Evolutionary conservation across 2,113 vertebrate species (phyloP), one percentile per base, ranked within the genome.

Genomic region (Myrmecobius fasciatus): DNA sequence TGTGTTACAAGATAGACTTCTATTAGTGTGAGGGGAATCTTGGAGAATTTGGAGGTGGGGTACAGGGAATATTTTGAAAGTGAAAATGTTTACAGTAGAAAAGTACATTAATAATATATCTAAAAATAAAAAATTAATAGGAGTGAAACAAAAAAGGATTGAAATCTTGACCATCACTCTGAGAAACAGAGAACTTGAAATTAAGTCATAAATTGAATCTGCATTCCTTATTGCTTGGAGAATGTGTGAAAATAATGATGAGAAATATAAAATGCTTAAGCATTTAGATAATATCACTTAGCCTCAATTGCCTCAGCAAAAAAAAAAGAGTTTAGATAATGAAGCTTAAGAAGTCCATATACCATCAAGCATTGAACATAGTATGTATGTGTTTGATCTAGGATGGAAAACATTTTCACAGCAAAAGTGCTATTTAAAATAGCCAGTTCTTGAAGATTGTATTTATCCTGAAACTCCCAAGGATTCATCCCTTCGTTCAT

Each of bases 401-500:
- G 36, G 36, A 7, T 20, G 24, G 17, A 43, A n/a, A 83, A 20
- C 17, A 22, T 43, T n/a, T 75, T n/a, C n/a, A 22, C 67, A 43
- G 22, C 67, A 67, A 36, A 67, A 67, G 31, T 67, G 22, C 6
- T 75, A 75, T 75, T 75, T 75, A 22, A 83, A 83, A 83, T 22
- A 83, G 88, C 90, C 88, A 89, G 91, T 89, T 7, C 91, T 90
- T 90, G 53, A 54, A 92, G 91, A 25, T 36, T 92, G 22, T 20
- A 3, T 28, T 91, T 8, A 6, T 4, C 31, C 0, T 51, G 53
- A 90, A 25, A 47, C 3, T 48, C 24, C 17, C 67, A 43, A 36
- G n/a, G 26, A 8, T 67, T 94, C 25, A 22, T 54, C 89, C 17
- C 28, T 93, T 67, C 11, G n/a, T 93, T 89, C 95, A 83, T 94